These are phyloP conservation scores for Dynastes hyllus DNA, from an alignment of 2,888 invertebrate species.

Conservation along the genomic window DNA sequence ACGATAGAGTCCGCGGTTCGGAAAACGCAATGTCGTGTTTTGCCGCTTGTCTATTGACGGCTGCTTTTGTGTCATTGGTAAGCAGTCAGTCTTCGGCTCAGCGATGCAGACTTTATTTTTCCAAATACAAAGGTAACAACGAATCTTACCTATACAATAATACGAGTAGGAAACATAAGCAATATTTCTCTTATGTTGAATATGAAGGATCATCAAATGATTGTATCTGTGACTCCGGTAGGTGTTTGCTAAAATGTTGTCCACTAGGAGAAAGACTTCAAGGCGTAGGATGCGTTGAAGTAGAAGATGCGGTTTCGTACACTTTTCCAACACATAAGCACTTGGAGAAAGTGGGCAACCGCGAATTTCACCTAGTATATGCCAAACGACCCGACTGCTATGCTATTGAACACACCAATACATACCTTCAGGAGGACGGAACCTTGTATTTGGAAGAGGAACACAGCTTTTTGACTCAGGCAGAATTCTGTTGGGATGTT, in stretches of 20 bases:
- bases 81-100: slow-evolving; percentile 4
- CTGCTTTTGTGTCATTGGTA: slow-evolving; percentile 14
- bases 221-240: slow-evolving; percentile 18
- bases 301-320: not conserved
- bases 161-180: not conserved
- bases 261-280: slow-evolving; percentile 11
- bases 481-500: slow-evolving; percentile 27
- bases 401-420: not conserved
- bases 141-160: not conserved
- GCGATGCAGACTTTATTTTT: slow-evolving; percentile 8
- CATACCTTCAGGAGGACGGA: slow-evolving; percentile 32
- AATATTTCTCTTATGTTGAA: not conserved
- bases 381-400: slow-evolving; percentile 12
- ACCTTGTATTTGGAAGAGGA: not conserved
- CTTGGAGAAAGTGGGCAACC: not conserved
- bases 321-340: not conserved
- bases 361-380: slow-evolving; percentile 26
- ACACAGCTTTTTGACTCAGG: not conserved
- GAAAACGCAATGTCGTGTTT: slow-evolving; percentile 8
- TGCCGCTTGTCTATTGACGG: not conserved
- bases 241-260: slow-evolving; percentile 31
- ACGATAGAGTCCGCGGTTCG: slow-evolving; percentile 17
- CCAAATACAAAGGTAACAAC: not conserved
- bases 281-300: not conserved
- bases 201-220: slow-evolving; percentile 6